Evolutionary conservation across 2,797 vertebrate species (phyloP), one percentile per base, ranked within the genome.

Genomic region (Meda fulgida): DNA sequence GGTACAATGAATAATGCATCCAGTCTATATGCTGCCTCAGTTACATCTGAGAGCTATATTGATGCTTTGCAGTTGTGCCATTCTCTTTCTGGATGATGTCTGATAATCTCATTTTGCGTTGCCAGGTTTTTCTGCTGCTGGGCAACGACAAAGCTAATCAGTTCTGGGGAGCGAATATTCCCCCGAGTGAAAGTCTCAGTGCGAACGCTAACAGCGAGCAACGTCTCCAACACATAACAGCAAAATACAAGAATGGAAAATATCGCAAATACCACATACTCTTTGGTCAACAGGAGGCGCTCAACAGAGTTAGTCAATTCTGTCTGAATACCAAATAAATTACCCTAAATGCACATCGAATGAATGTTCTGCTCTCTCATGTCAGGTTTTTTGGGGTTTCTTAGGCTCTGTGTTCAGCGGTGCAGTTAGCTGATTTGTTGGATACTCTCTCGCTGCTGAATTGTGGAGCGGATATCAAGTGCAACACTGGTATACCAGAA

Each of bases 91-190:
- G 79, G 4, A 10, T 38, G 23, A 26, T 81, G 7, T 26, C 21
- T 73, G 55, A 80, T 48, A 4, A 75, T 66, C 19, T 43, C 0
- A 55, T 77, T 66, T 34, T 26, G 2, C 36, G 7, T 48, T 70
- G 29, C 9, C 88, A 97, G 96, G 93, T 97, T 83, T 96, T 97
- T 89, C 89, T 92, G 58, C 88, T 91, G 53, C 86, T 96, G 4
- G 95, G 94, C 23, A 96, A 96, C 7, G 78, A 43, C 0, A 89
- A 89, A 9, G 93, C 94, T 46, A 96, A 96, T 89, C 85, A 31
- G n/a, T 96, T 97, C 89, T 97, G 96, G 96, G 95, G 93, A 0
- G 95, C 94, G 78, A 96, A 96, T 0, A 93, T 96, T 9, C 96
- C 96, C 48, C 94, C 94, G 6, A 96, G 96, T 1, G 96, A 96